A percentile compares a stretch with the other conserved stretches of the same genome.
Conservation (phyloP, 2,797 vertebrate genomes). For the Oceanodroma leucorhoa region DNA sequence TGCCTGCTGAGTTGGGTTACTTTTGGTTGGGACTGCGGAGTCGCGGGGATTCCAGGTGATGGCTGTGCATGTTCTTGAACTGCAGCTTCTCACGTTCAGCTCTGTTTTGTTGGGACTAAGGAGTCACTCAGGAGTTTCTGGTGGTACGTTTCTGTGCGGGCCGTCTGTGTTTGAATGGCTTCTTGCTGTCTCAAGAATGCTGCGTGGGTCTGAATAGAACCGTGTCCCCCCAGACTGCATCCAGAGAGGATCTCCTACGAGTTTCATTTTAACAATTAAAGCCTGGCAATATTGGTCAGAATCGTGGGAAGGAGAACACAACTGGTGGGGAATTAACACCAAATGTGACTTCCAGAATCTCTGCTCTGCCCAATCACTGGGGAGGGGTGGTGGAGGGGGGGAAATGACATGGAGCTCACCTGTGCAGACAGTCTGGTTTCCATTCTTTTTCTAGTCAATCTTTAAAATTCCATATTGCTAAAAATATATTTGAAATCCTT, state of each 20-base stretch:
- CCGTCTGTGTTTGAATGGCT: not conserved
- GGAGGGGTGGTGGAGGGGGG: too few species aligned
- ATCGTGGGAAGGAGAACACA: not conserved
- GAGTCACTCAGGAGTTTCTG: not conserved
- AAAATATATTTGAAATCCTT: not conserved
- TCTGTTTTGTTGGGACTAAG: not conserved
- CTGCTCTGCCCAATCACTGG: rapidly evolving
- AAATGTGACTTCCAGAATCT: not conserved
- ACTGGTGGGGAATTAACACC: not conserved
- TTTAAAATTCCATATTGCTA: not conserved
- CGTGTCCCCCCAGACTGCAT: not conserved
- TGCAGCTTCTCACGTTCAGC: not conserved
- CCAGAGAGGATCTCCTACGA: not conserved
- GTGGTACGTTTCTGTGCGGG: not conserved
- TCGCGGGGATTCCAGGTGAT: not conserved
- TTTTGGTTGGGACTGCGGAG: not conserved
- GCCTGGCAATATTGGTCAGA: not conserved
- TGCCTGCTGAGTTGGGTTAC: not conserved
- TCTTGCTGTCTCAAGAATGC: not conserved
- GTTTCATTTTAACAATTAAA: not conserved
- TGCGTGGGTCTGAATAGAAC: not conserved
- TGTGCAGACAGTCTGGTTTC: not conserved
- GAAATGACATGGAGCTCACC: not conserved
- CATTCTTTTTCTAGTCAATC: not conserved
- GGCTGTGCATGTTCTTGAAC: not conserved